Conservation (phyloP, 2,797 vertebrate genomes). For the Sebastes nivosus region DNA sequence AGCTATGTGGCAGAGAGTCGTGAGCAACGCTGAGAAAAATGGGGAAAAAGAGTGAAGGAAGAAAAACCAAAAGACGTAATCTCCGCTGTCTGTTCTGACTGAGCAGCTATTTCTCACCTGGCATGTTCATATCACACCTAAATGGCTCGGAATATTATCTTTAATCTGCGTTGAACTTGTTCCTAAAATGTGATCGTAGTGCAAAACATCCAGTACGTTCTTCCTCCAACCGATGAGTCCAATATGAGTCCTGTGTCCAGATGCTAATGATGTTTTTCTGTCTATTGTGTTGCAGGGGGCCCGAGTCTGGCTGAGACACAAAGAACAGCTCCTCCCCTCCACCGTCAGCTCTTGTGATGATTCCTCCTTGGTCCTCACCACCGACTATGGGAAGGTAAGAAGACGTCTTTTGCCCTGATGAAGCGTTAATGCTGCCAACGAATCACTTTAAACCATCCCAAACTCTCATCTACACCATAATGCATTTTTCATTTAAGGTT, state of each 20-base stretch:
- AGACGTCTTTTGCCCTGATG: not conserved
- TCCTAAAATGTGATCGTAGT: not conserved
- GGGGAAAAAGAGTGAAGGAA: conserved; percentile 1
- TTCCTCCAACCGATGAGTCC: not conserved
- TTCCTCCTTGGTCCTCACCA: conserved; percentile 81
- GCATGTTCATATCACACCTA: not conserved
- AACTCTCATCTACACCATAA: not conserved
- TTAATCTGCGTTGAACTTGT: not conserved
- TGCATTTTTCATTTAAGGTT: not conserved
- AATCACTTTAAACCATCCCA: not conserved
- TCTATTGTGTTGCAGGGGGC: conserved; percentile 83
- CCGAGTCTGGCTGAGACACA: conserved; percentile 87
- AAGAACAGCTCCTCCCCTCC: conserved; percentile 88
- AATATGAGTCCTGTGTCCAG: conserved; percentile 19
- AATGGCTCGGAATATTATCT: not conserved
- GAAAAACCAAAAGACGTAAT: not conserved
- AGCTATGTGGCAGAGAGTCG: conserved; percentile 37
- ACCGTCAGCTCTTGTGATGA: conserved; percentile 82
- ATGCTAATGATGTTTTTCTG: conserved; percentile 52
- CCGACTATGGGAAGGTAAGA: conserved; percentile 89
- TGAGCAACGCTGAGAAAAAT: conserved; percentile 3
- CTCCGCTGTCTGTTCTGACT: not conserved
- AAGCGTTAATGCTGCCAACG: not conserved
- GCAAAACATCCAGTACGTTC: conserved; percentile 10
- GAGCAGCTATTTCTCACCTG: not conserved